Conservation (phyloP, 2,113 vertebrate species). For the Ctenomys sociabilis region DNA sequence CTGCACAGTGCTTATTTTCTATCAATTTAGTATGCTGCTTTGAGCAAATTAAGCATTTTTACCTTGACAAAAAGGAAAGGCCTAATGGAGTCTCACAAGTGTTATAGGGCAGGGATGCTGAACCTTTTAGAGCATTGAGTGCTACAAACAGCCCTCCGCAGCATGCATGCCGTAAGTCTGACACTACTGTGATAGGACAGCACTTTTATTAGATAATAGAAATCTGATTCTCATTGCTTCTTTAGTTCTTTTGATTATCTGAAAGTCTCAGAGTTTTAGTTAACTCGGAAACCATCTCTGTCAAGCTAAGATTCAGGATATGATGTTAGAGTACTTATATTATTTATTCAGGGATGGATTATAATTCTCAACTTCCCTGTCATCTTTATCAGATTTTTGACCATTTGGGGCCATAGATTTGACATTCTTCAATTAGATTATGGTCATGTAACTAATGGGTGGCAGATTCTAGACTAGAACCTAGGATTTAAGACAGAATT, state of each 20-base stretch:
- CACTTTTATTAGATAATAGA: neutral
- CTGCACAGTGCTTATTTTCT: neutral
- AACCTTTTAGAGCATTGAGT: neutral
- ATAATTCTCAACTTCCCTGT: constrained; percentile 23
- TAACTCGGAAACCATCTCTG: neutral
- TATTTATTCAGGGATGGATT: neutral
- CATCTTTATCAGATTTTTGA: neutral
- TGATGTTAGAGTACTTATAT: neutral
- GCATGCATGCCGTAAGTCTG: neutral
- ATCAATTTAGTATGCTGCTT: neutral
- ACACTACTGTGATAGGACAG: neutral
- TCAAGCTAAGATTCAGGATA: neutral
- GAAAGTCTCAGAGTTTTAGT: neutral
- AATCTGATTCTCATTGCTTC: neutral
- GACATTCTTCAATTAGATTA: neutral
- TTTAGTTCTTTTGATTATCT: neutral
- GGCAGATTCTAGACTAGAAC: neutral
- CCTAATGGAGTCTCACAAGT: neutral
- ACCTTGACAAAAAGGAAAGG: neutral
- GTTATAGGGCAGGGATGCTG: neutral
- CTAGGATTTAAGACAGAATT: neutral
- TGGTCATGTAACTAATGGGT: neutral
- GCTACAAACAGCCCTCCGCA: neutral
- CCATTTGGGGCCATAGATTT: neutral
- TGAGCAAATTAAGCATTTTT: neutral